Evolutionary conservation across 1,140 invertebrate genomes (phyloP), one percentile per base, ranked within the genome.

Genomic region (Thaumetopoea pityocampa): DNA sequence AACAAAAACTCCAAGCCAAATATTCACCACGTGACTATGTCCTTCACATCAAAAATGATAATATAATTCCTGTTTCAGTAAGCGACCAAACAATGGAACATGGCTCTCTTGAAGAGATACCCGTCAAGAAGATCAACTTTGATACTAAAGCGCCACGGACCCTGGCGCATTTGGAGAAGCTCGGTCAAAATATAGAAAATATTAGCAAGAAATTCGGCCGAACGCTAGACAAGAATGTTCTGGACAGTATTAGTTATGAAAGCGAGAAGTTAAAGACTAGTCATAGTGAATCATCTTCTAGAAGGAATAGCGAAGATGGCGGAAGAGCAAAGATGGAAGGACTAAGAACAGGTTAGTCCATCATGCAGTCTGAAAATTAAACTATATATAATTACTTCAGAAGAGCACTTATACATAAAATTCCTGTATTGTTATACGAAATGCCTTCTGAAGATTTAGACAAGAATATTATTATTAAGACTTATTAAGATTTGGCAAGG

Each of bases 291-390:
- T 43, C 59, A 3, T 80, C 76, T 30, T 81, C 72, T 17, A 67
- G 74, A 60, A 63, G 79, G 17, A 79, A 83, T 16, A 79, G 71
- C 11, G 63, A 76, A 36, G 76, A 78, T 37, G 68, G 63, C 1
- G 66, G 71, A 2, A 58, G 66, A 62, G 52, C 64, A 8, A 66
- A 54, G 16, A 68, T 47, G 36, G 72, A 76, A 12, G 46, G 33
- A 3, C 51, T 70, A 20, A 67, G 69, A 52, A 44, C 49, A 49
- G 70, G 72, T 79, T 46, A 45, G 47, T 33, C n/a, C n/a, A n/a
- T n/a, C n/a, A n/a, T n/a, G n/a, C n/a, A n/a, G n/a, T n/a, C n/a
- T n/a, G n/a, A n/a, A n/a, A n/a, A n/a, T n/a, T n/a, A n/a, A n/a
- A n/a, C n/a, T n/a, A n/a, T n/a, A n/a, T n/a, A n/a, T n/a, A n/a